phyloP scores from a whole-genome alignment of 1,140 invertebrate species.

The Medauroidea extradentata region DNA sequence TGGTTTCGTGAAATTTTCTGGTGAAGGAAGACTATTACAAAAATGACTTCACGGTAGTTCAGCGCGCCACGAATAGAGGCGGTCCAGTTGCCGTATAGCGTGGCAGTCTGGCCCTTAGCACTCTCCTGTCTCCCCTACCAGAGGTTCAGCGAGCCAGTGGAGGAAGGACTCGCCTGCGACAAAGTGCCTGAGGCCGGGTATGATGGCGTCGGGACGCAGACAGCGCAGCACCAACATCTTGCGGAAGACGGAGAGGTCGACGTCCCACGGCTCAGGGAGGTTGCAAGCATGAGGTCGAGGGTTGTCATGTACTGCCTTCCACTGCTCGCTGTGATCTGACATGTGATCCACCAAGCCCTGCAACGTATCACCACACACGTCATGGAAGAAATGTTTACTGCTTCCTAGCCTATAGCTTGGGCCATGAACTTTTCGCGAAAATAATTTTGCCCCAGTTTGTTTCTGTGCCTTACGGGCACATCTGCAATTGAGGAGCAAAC shows the following conservation, averaged over 20 bases:
- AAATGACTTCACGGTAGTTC: neutral
- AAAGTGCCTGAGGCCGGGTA: conserved; percentile 74
- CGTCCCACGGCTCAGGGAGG: conserved; percentile 64
- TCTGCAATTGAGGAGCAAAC: too few relatives aligned
- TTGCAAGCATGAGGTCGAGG: conserved; percentile 59
- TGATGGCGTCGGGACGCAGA: conserved; percentile 82
- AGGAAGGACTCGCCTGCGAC: conserved; percentile 55
- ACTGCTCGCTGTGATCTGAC: conserved; percentile 50
- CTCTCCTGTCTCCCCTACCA: neutral
- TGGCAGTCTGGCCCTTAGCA: neutral
- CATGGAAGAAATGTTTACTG: too few relatives aligned
- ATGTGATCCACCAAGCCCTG: conserved; percentile 39
- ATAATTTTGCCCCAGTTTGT: too few relatives aligned
- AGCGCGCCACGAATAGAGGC: neutral
- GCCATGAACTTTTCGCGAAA: too few relatives aligned
- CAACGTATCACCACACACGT: too few relatives aligned
- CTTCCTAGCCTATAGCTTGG: too few relatives aligned
- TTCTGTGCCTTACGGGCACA: too few relatives aligned
- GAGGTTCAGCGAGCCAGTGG: neutral
- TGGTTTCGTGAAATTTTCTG: neutral
- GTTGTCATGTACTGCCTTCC: conserved; percentile 73
- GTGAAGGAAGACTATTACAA: neutral
- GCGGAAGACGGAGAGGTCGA: conserved; percentile 63
- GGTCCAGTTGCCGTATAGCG: neutral
- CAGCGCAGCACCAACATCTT: conserved; percentile 74